Conservation (phyloP, 2,113 vertebrate species). For the Pollimyrus isidori region DNA sequence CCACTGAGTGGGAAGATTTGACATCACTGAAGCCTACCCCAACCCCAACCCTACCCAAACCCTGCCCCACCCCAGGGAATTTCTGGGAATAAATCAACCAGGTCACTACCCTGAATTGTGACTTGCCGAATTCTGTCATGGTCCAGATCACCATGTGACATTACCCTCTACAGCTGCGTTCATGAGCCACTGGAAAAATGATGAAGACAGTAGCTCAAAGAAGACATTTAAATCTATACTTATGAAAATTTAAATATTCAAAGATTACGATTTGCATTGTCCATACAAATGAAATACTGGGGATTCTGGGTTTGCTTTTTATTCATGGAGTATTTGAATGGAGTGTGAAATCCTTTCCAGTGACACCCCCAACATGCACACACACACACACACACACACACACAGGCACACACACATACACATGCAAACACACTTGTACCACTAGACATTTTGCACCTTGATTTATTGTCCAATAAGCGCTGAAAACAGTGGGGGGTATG, state of each 20-base stretch:
- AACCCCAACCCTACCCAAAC: too few species aligned
- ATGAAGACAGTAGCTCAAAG: not conserved
- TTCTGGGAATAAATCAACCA: not conserved
- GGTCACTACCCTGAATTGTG: not conserved
- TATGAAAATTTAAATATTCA: constrained; percentile 17
- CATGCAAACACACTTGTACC: not conserved
- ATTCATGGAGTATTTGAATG: not conserved
- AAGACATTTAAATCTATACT: not conserved
- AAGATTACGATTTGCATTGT: not conserved
- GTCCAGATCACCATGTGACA: not conserved
- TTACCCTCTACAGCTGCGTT: not conserved
- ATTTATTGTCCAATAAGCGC: constrained; percentile 11
- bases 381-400: too few species aligned
- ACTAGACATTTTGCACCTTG: not conserved
- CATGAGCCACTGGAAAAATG: not conserved
- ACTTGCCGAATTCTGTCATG: not conserved
- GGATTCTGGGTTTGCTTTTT: not conserved
- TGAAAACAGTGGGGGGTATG: not conserved
- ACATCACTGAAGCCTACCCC: not conserved
- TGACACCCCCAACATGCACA: not conserved
- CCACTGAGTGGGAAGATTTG: not conserved
- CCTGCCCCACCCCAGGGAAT: not conserved
- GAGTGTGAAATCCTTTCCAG: not conserved
- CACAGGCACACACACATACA: too few species aligned
- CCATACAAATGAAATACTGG: not conserved